Base-by-base conservation (phyloP, 2,888 invertebrate species). In the Conchocele bisecta region DNA sequence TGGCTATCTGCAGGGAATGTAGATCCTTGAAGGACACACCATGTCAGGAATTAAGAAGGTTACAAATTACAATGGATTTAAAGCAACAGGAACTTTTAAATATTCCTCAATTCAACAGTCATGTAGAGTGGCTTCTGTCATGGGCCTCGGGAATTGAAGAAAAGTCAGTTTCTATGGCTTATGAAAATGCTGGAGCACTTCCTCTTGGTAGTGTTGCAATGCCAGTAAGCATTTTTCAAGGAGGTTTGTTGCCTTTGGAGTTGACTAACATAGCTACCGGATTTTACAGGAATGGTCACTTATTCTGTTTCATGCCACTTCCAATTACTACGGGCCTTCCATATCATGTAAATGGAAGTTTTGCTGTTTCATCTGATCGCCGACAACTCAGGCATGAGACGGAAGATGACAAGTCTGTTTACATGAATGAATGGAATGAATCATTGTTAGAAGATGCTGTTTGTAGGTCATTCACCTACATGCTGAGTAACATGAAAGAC, bases 231-330 rank as follows among this genome's bases (percentile, higher is more conserved):
- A 17, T n/a, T n/a, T n/a, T n/a, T n/a, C n/a, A n/a, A n/a, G n/a
- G n/a, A n/a, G n/a, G n/a, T n/a, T n/a, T n/a, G n/a, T n/a, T n/a
- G n/a, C n/a, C n/a, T n/a, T n/a, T n/a, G n/a, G n/a, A n/a, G n/a
- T n/a, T n/a, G n/a, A n/a, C n/a, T n/a, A n/a, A n/a, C n/a, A n/a
- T 69, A 7, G 65, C 63, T 7, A 22, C 48, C 33, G 83, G 85
- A 33, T 82, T 80, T 61, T 82, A 83, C 63, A 41, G 37, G 29
- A 51, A 37, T n/a, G 82, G 82, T 6, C 80, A 75, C 37, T 31
- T 88, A 0, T 90, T 89, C 75, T 87, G 88, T 64, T 90, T 82
- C 63, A 66, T 90, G 20, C 90, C 90, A 2, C 73, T 89, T 24
- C 88, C 89, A 20, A 76, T 87, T 17, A 60, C 73, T 31, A 82